These are phyloP conservation scores for Aricia artaxerxes DNA, from an alignment of 2,888 invertebrate genomes.

Conservation along the genomic window DNA sequence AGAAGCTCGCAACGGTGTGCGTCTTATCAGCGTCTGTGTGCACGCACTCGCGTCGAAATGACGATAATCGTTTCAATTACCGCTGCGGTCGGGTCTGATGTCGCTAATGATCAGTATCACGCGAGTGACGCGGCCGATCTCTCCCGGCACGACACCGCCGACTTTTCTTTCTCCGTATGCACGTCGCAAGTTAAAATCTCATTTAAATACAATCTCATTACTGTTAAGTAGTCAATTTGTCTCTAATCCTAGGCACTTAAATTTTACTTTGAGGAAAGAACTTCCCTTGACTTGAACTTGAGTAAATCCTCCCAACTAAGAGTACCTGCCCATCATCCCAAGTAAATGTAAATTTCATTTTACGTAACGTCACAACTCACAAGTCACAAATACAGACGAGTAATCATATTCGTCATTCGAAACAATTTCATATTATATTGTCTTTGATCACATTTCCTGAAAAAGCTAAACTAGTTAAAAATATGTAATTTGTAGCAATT, in stretches of 20 bases:
- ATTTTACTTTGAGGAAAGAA: background rate
- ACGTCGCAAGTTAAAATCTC: constrained; percentile 34
- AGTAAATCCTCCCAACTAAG: too few species aligned
- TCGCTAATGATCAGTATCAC: constrained; percentile 36
- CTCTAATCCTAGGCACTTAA: background rate
- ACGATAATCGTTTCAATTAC: constrained; percentile 39
- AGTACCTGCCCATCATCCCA: too few species aligned
- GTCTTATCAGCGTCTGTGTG: background rate
- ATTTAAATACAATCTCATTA: background rate
- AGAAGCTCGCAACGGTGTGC: constrained; percentile 41
- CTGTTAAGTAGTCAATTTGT: background rate
- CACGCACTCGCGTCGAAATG: constrained; percentile 34
- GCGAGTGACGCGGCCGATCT: constrained; percentile 45
- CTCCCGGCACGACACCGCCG: constrained; percentile 40
- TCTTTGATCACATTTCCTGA: background rate
- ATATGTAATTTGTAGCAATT: too few species aligned
- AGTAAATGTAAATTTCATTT: too few species aligned
- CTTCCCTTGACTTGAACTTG: too few species aligned
- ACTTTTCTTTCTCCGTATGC: constrained; percentile 26
- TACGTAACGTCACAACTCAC: too few species aligned
- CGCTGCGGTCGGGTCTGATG: constrained; percentile 35
- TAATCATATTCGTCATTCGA: too few species aligned
- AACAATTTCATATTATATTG: background rate
- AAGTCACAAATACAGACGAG: too few species aligned
- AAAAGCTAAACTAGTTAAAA: background rate